These are phyloP conservation scores for Ispidina lecontei DNA, from an alignment of 2,797 vertebrate species.

Conservation along the genomic window DNA sequence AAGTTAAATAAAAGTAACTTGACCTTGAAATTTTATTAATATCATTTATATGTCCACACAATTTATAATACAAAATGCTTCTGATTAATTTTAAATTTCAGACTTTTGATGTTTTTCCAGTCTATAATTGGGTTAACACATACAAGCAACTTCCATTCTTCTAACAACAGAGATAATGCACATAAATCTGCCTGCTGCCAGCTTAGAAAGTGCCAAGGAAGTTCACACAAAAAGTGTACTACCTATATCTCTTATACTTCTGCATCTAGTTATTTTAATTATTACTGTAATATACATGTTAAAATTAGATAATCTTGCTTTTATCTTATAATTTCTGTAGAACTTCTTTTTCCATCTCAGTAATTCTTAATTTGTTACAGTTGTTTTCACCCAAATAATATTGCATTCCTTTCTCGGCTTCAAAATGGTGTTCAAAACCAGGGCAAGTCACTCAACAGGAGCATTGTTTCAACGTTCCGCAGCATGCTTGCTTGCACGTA, in stretches of 20 bases:
- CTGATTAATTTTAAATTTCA: neutral
- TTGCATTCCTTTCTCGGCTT: neutral
- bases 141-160: neutral
- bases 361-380: neutral
- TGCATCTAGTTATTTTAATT: neutral
- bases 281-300: neutral
- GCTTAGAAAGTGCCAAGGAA: neutral
- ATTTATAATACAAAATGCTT: neutral
- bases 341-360: neutral
- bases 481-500: neutral
- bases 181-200: neutral
- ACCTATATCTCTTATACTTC: neutral
- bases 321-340: neutral
- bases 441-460: neutral
- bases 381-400: neutral
- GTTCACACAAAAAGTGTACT: neutral
- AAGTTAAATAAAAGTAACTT: neutral
- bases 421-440: neutral
- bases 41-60: neutral
- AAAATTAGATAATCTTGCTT: neutral
- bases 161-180: neutral
- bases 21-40: neutral
- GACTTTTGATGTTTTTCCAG: neutral
- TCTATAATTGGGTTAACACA: neutral
- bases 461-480: neutral